phyloP scores from a whole-genome alignment of 2,888 invertebrate genomes.

The Lamellibrachia columna region DNA sequence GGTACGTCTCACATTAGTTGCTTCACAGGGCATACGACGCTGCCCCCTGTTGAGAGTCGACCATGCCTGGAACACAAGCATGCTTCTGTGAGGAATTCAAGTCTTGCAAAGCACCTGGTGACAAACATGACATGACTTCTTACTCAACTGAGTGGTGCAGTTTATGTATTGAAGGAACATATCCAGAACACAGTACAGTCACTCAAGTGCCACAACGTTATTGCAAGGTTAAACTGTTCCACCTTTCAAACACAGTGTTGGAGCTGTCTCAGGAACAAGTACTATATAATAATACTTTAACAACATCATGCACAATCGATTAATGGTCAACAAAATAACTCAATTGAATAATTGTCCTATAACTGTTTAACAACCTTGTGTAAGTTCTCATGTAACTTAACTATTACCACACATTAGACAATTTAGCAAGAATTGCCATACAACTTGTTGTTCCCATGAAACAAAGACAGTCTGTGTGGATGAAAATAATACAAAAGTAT shows the following conservation, averaged over 20 bases:
- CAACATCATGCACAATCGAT: not conserved
- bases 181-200: no score
- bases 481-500: not conserved
- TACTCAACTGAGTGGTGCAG: not conserved
- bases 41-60: not conserved
- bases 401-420: not conserved
- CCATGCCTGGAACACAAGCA: not conserved
- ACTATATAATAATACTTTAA: not conserved
- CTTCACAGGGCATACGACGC: not conserved
- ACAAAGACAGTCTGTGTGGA: not conserved
- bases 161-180: no score
- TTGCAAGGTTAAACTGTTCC: not conserved
- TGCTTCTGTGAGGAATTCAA: no score
- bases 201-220: not conserved
- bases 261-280: not conserved
- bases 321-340: not conserved
- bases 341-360: no score
- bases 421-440: not conserved
- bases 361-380: not conserved
- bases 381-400: not conserved
- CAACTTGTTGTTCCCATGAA: not conserved
- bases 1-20: not conserved
- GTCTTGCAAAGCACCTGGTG: not conserved
- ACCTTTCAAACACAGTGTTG: not conserved
- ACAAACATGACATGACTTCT: not conserved